Percentiles rank a stretch among this genome's conserved stretches.
phyloP scores from a whole-genome alignment of 1,140 invertebrate species.

The Andricus grossulariae region DNA sequence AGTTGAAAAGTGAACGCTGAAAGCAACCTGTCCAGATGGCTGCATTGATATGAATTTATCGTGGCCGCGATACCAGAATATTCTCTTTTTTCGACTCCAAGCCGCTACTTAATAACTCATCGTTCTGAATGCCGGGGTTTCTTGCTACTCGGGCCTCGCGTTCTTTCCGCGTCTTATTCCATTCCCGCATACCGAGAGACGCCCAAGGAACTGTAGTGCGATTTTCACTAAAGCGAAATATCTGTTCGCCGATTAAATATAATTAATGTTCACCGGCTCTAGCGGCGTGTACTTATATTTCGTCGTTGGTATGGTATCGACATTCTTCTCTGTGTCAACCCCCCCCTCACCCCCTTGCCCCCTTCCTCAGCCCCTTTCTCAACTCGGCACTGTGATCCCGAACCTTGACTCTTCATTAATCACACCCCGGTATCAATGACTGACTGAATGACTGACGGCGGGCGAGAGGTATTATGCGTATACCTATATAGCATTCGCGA shows the following conservation, averaged over 20 bases:
- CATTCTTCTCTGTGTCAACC: conserved; percentile 62
- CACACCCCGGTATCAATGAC: conserved; percentile 74
- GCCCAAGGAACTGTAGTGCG: conserved; percentile 39
- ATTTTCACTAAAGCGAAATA: conserved; percentile 59
- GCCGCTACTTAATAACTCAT: conserved; percentile 30
- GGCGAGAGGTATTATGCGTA: conserved; percentile 68
- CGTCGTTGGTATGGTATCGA: conserved; percentile 64
- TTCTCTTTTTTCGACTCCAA: background rate
- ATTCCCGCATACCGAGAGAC: conserved; percentile 24
- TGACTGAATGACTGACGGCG: conserved; percentile 74
- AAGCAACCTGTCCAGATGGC: conserved; percentile 13
- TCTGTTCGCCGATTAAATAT: conserved; percentile 55
- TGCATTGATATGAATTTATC: conserved; percentile 22
- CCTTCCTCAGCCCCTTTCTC: conserved; percentile 45
- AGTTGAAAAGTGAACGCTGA: conserved; percentile 14
- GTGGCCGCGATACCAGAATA: conserved; percentile 23
- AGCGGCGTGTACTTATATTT: conserved; percentile 56
- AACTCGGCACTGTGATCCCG: conserved; percentile 69
- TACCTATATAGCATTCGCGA: conserved; percentile 53
- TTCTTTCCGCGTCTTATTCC: conserved; percentile 30
- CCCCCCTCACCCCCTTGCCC: background rate
- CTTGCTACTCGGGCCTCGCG: conserved; percentile 45
- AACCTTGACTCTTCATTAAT: conserved; percentile 76
- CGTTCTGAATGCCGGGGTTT: conserved; percentile 26
- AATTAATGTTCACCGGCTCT: conserved; percentile 51